Conservation (phyloP, 2,797 vertebrate species). For the Semaprochilodus insignis region DNA sequence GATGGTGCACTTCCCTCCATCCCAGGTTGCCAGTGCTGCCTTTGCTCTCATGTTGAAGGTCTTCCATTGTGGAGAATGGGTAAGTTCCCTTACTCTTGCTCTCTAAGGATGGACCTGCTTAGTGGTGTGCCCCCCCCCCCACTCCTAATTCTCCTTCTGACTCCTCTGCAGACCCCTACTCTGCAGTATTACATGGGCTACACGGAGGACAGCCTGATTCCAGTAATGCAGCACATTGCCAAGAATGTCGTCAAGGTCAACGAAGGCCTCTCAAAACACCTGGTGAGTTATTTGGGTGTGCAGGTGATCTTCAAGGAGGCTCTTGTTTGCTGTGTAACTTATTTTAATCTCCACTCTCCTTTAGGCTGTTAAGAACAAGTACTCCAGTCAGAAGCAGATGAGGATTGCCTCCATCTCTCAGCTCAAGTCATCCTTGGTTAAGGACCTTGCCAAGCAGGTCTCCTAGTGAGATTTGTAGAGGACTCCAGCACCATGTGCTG, state of each 20-base stretch:
- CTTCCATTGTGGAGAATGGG: constrained; percentile 81
- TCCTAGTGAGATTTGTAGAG: constrained; percentile 59
- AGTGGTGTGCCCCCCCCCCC: too few relatives aligned
- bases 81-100: constrained; percentile 63
- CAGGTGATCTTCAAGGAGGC: too few relatives aligned
- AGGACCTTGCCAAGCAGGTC: constrained; percentile 75
- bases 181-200: constrained; percentile 84
- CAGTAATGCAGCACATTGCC: constrained; percentile 84
- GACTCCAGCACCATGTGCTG: constrained; percentile 65
- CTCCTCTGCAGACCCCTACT: constrained; percentile 72
- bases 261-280: constrained; percentile 75
- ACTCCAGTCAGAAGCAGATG: constrained; percentile 75
- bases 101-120: too few relatives aligned
- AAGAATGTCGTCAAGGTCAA: constrained; percentile 88
- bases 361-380: constrained; percentile 87
- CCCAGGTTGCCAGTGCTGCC: constrained; percentile 83
- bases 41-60: constrained; percentile 84
- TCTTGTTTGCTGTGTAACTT: neutral
- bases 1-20: constrained; percentile 86
- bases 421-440: constrained; percentile 76
- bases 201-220: constrained; percentile 76
- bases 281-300: constrained; percentile 71
- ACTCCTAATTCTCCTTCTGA: neutral
- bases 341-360: constrained; percentile 19
- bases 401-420: constrained; percentile 79